Base-by-base conservation (phyloP, 2,797 vertebrate species). In the Hozukius guyotensis region DNA sequence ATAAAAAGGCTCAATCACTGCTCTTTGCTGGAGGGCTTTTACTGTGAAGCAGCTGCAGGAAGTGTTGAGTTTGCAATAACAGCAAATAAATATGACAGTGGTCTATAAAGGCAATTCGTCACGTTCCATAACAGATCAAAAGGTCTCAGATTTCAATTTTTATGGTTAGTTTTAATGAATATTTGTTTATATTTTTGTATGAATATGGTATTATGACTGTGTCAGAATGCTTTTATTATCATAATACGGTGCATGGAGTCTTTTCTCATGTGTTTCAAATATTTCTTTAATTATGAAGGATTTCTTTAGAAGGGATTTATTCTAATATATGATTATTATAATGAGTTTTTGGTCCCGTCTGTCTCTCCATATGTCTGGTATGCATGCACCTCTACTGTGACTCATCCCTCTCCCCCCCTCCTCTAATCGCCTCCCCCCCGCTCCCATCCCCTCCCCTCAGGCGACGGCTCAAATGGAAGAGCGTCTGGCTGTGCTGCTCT, bases 381-480 rank as follows among this genome's bases (percentile, higher is more conserved):
- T 78, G 79, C n/a, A 20, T 36, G 14, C 16, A 32, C 46, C 57
- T 80, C 55, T 11, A 11, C 20, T 22, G 53, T 83, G 87, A 86
- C 82, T 86, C 89, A 78, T n/a, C 75, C 66, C 20, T 6, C 20
- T 22, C 46, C 9, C 38, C 14, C 62, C 20, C 8, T 9, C 18
- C 27, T 49, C 8, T 70, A 3, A 65, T 0, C 52, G 14, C 46
- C n/a, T 14, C 72, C 53, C 53, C 46, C 38, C 9, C 32, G 4
- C 10, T 1, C 5, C 20, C 22, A 31, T 22, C 66, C 56, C 81
- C 52, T 22, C 66, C 63, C 81, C 52, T 14, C 88, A 99, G 98
- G 98, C 98, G 68, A 99, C 97, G 0, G 98, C 98, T 56, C 98
- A 99, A 87, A 99, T 99, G 98, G 98, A 99, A 94, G 98, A 97